Conservation (phyloP, 92 coral and sea anemone species). For the Parazoanthus swiftii region DNA sequence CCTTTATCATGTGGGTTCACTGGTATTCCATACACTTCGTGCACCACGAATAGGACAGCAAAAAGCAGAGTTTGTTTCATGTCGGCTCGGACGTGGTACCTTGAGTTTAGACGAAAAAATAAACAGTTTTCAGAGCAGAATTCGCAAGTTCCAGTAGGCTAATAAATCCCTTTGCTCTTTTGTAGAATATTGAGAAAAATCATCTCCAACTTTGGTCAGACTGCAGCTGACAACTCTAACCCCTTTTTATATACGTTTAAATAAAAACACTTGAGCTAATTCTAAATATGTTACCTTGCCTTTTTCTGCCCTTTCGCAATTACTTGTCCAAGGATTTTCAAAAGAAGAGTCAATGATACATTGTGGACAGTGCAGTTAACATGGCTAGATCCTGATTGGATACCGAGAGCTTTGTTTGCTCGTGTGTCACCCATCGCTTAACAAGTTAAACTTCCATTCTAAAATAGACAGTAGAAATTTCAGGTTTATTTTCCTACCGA, state of each 20-base stretch:
- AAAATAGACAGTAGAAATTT: constrained; percentile 33
- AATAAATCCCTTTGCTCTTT: not conserved
- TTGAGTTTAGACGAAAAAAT: constrained; percentile 3
- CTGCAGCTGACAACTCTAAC: not conserved
- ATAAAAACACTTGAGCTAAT: not conserved
- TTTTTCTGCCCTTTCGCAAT: constrained; percentile 1
- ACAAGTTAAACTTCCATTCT: constrained; percentile 36
- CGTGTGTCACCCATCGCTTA: constrained; percentile 19
- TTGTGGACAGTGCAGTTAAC: constrained; percentile 30
- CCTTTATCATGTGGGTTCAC: not conserved
- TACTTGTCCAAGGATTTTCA: not conserved
- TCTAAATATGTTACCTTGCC: constrained; percentile 1
- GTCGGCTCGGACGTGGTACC: constrained; percentile 11
- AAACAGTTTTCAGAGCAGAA: constrained; percentile 3
- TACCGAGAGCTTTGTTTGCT: constrained; percentile 9
- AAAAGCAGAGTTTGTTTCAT: constrained; percentile 10
- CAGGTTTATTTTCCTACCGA: constrained; percentile 29
- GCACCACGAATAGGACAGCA: constrained; percentile 16
- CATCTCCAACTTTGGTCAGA: not conserved
- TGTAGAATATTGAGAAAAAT: not conserved
- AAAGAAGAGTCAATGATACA: not conserved
- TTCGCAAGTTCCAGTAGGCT: not conserved
- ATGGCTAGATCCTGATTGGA: constrained; percentile 18
- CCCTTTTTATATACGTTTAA: not conserved
- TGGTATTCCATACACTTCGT: constrained; percentile 15